phyloP scores from a whole-genome alignment of 2,888 invertebrate genomes.

The Xanthorhoe designata region DNA sequence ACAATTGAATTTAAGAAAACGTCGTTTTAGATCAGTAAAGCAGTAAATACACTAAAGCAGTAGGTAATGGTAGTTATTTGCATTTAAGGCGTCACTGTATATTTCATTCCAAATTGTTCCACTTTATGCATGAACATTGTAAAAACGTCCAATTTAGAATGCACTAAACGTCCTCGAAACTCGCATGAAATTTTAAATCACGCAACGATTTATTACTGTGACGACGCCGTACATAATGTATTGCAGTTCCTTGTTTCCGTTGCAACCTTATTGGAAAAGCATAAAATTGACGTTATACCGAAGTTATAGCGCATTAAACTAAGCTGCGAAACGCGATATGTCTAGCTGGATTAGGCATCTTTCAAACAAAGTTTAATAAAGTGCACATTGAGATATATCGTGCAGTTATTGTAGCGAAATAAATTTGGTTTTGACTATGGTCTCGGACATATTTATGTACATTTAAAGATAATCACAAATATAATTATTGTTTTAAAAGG shows the following conservation, averaged over 20 bases:
- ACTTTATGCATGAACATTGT: conserved; percentile 1
- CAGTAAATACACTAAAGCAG: too few relatives aligned
- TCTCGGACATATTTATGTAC: too few relatives aligned
- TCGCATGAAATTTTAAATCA: conserved; percentile 60
- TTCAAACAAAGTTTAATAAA: not conserved
- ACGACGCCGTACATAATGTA: conserved; percentile 47
- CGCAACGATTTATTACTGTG: conserved; percentile 52
- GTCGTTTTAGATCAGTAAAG: too few relatives aligned
- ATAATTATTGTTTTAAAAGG: too few relatives aligned
- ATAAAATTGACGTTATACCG: conserved; percentile 46
- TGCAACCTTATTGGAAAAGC: conserved; percentile 50
- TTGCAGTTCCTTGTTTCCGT: conserved; percentile 54
- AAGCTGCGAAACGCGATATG: conserved; percentile 19
- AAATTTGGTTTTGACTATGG: not conserved
- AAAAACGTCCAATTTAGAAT: not conserved
- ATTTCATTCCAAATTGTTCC: not conserved
- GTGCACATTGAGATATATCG: conserved; percentile 1
- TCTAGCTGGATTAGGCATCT: conserved; percentile 17
- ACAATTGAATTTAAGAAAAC: too few relatives aligned
- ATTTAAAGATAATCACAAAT: too few relatives aligned
- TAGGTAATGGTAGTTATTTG: too few relatives aligned
- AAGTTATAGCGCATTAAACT: conserved; percentile 44
- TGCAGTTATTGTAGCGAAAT: not conserved
- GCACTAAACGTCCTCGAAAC: conserved; percentile 41
- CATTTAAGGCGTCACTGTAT: too few relatives aligned